Evolutionary conservation across 1,140 invertebrate species (phyloP).

Genomic region (Pteromalus puparum): DNA sequence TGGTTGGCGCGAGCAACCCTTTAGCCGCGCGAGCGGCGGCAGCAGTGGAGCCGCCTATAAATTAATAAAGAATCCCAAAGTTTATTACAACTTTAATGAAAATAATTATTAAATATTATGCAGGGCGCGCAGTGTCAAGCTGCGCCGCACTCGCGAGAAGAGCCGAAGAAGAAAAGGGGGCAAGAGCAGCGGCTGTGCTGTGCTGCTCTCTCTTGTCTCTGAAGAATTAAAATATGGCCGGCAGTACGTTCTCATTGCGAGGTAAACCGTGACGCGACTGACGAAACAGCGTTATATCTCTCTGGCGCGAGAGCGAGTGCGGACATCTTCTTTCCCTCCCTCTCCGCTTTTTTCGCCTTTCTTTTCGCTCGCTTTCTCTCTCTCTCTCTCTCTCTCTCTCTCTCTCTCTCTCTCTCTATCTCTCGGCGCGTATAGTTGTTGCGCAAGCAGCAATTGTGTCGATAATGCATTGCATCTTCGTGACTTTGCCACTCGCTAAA

Average conservation of each 20-base stretch:
- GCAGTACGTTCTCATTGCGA: constrained; percentile 74
- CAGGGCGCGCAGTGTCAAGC: constrained; percentile 70
- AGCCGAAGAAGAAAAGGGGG: constrained; percentile 67
- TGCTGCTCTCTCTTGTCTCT: constrained; percentile 66
- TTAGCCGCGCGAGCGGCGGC: constrained; percentile 62
- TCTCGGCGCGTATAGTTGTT: background rate
- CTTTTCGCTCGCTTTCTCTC: background rate
- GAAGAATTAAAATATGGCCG: constrained; percentile 75
- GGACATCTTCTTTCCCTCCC: background rate
- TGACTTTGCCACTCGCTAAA: constrained; percentile 41
- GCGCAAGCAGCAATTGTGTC: constrained; percentile 22
- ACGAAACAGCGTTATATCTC: constrained; percentile 65
- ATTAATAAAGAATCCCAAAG: constrained; percentile 76
- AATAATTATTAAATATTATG: constrained; percentile 77
- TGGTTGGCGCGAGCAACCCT: constrained; percentile 67
- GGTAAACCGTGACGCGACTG: constrained; percentile 71
- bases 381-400: background rate
- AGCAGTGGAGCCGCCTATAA: constrained; percentile 66
- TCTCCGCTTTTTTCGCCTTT: background rate
- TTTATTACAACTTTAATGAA: constrained; percentile 76
- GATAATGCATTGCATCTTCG: constrained; percentile 51
- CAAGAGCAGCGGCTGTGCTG: constrained; percentile 42
- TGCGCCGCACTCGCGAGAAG: constrained; percentile 60
- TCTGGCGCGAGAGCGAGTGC: background rate
- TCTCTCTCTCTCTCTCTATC: background rate